Evolutionary conservation across 2,113 vertebrate genomes (phyloP), one percentile per base, ranked within the genome.

Genomic region (Megaptera novaeangliae): DNA sequence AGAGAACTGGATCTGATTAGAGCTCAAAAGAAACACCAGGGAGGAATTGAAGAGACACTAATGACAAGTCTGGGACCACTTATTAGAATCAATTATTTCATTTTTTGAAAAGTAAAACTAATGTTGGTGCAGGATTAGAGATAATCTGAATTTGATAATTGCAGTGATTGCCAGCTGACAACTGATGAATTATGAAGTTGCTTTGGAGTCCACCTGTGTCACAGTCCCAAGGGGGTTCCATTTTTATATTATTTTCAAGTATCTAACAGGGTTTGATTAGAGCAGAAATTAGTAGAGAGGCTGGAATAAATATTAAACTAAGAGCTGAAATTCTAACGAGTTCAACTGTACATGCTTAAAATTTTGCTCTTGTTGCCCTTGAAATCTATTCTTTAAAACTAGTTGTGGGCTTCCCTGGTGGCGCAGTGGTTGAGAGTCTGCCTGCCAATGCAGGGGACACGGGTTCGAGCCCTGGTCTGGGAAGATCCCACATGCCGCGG

Each of bases 1-100:
- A 85, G 64, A 94, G n/a, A 21, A 39, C 71, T 92, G 94, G 78
- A 85, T 81, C 69, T 94, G 84, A 97, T 96, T 84, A 90, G 36
- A 23, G 90, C 80, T 71, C 77, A 75, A 82, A 84, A 91, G 63
- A 80, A 92, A 64, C 52, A 85, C 44, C 9, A 46, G 59, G 86
- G 63, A 88, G 92, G 93, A 92, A 91, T 91, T 74, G 46, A 80
- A 89, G 95, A 68, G 34, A 91, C 49, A 20, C 74, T 81, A 88
- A 95, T 91, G 89, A 95, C 74, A 68, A 81, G 68, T 68, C 64
- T 87, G 25, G n/a, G 89, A 59, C 84, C n/a, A 69, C 29, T n/a
- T 83, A 80, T 84, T 92, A 75, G 44, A 92, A 59, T 90, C 74
- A 84, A 81, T 90, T 85, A 84, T 80, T 95, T 84, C 55, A 49